Evolutionary conservation across 2,888 invertebrate genomes (phyloP).

Genomic region (Calameuta filiformis): DNA sequence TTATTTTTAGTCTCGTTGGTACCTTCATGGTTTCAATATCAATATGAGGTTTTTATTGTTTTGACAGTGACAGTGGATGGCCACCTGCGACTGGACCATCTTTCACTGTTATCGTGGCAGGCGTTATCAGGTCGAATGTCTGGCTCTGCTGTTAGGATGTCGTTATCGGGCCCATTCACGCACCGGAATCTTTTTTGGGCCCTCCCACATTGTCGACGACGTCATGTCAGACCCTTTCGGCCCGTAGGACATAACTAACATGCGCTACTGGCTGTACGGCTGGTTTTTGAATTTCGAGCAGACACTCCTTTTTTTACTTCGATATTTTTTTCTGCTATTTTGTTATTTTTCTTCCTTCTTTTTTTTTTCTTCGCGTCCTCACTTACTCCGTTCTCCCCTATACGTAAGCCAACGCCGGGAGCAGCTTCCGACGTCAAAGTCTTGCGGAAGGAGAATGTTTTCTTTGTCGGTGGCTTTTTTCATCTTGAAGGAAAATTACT

Average conservation of each 20-base stretch:
- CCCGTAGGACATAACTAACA: not conserved
- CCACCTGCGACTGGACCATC: not conserved
- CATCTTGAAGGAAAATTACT: not conserved
- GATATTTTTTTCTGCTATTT: not conserved
- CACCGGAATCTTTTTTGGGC: not conserved
- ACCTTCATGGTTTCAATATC: not conserved
- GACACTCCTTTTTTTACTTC: not conserved
- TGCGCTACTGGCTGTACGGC: not conserved
- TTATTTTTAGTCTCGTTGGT: not conserved
- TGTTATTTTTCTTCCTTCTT: not conserved
- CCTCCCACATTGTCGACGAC: constrained; percentile 6
- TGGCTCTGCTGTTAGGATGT: not conserved
- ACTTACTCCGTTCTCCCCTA: not conserved
- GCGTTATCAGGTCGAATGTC: not conserved
- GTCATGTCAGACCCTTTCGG: not conserved
- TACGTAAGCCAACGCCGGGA: not conserved
- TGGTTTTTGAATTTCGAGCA: not conserved
- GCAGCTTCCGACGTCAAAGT: not conserved
- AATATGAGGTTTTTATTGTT: not conserved
- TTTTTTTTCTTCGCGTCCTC: not conserved
- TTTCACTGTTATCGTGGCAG: not conserved
- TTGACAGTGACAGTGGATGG: not conserved
- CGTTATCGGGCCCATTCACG: not conserved
- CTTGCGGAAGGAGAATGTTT: constrained; percentile 20
- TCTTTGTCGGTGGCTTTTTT: constrained; percentile 14